A percentile compares a stretch with the other conserved stretches of the same genome.
Conservation (phyloP, 1,140 invertebrate species). For the Drosophila bocqueti region DNA sequence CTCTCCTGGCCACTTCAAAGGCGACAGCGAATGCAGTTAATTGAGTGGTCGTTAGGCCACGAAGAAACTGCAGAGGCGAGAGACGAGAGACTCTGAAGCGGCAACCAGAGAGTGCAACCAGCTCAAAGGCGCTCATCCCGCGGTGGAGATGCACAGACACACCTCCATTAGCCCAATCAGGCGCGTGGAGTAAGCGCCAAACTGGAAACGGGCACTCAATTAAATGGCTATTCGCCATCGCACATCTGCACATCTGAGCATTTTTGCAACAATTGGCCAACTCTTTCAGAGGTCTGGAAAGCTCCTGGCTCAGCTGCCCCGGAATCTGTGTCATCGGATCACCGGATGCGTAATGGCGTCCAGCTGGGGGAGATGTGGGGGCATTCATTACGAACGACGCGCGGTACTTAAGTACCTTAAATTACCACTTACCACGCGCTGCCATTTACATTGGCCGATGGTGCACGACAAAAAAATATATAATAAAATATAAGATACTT, state of each 20-base stretch:
- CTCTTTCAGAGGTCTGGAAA: slow-evolving; percentile 21
- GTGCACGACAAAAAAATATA: slow-evolving; percentile 2
- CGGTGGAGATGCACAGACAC: slow-evolving; percentile 13
- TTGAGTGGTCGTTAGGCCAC: slow-evolving; percentile 56
- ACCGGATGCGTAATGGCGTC: slow-evolving; percentile 12
- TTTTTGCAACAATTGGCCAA: slow-evolving; percentile 50
- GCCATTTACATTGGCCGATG: slow-evolving; percentile 19
- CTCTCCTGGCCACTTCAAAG: slow-evolving; percentile 49
- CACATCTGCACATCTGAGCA: slow-evolving; percentile 11
- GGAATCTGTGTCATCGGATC: slow-evolving; percentile 70
- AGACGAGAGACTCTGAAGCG: background rate
- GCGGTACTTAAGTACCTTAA: slow-evolving; percentile 71
- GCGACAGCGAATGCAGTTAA: slow-evolving; percentile 64
- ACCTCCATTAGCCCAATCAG: slow-evolving; percentile 72
- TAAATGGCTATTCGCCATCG: slow-evolving; percentile 44
- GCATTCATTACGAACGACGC: slow-evolving; percentile 60
- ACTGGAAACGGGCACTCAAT: slow-evolving; percentile 56
- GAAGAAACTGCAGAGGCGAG: slow-evolving; percentile 1
- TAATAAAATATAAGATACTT: background rate
- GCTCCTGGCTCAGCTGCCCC: slow-evolving; percentile 10
- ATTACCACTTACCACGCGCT: slow-evolving; percentile 54
- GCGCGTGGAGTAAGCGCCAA: slow-evolving; percentile 10
- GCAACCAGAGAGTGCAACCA: slow-evolving; percentile 1
- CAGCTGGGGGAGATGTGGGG: slow-evolving; percentile 32
- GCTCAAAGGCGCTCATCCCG: slow-evolving; percentile 30